Conservation (phyloP, 1,140 invertebrate genomes). For the Temnothorax curvispinosus region DNA sequence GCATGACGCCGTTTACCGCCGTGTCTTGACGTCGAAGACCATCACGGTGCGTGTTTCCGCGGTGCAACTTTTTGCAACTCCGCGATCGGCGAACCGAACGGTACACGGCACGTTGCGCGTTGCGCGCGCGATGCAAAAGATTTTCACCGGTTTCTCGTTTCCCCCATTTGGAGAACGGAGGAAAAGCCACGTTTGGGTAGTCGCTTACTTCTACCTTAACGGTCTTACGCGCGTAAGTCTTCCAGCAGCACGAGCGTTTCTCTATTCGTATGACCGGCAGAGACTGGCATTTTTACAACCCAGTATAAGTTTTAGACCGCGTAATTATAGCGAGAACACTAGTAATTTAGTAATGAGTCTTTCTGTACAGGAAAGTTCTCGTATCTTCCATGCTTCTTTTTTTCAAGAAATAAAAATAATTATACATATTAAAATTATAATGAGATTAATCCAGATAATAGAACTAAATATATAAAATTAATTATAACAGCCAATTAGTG, state of each 20-base stretch:
- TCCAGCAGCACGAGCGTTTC: neutral
- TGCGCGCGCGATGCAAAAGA: constrained; percentile 35
- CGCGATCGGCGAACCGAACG: constrained; percentile 37
- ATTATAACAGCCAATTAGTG: neutral
- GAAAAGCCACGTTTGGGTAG: constrained; percentile 53
- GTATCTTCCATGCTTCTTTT: neutral
- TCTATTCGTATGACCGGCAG: neutral
- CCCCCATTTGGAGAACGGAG: constrained; percentile 55
- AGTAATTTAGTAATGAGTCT: neutral
- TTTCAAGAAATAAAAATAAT: neutral
- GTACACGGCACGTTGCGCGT: constrained; percentile 1
- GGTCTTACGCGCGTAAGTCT: neutral
- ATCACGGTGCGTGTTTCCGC: constrained; percentile 57
- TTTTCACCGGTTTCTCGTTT: constrained; percentile 69
- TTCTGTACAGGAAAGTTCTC: neutral
- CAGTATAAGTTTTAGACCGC: neutral
- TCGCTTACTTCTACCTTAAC: constrained; percentile 6
- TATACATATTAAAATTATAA: neutral
- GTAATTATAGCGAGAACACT: neutral
- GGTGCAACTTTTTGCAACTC: constrained; percentile 28
- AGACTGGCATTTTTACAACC: neutral
- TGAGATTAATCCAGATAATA: neutral
- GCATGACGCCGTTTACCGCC: constrained; percentile 73
- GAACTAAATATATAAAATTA: neutral
- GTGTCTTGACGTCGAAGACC: constrained; percentile 41